Evolutionary conservation across 2,113 vertebrate species (phyloP).

Genomic region (Xenus cinereus): DNA sequence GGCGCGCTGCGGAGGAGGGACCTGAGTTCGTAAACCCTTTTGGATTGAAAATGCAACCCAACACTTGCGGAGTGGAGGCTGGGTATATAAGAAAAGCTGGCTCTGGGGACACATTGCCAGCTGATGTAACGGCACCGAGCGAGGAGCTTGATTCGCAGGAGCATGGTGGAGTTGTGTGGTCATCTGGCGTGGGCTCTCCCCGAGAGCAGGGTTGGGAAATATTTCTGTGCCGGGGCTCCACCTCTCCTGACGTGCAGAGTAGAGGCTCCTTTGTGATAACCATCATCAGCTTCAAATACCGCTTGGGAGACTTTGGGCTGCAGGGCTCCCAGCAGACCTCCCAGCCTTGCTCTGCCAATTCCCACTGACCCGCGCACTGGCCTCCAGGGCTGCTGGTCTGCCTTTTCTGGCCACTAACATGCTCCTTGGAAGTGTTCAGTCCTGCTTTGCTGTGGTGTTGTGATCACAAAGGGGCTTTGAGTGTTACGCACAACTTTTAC

Average conservation of each 20-base stretch:
- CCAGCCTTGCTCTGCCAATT: neutral
- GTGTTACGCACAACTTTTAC: neutral
- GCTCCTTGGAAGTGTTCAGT: neutral
- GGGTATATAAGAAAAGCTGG: neutral
- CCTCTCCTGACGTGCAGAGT: neutral
- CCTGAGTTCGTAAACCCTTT: neutral
- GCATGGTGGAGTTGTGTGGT: rapidly evolving
- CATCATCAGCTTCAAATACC: neutral
- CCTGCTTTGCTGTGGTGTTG: neutral
- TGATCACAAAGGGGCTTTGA: neutral
- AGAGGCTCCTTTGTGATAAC: neutral
- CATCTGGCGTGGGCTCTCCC: neutral
- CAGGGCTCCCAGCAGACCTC: neutral
- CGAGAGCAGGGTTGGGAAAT: neutral
- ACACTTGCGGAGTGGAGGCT: rapidly evolving
- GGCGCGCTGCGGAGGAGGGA: neutral
- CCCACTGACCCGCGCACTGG: neutral
- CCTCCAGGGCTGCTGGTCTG: neutral
- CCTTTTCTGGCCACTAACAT: rapidly evolving
- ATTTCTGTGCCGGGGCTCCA: neutral
- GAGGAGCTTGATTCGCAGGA: neutral
- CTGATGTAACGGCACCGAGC: neutral
- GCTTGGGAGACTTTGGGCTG: neutral
- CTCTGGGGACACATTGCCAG: neutral
- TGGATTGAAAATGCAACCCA: neutral